phyloP scores from a whole-genome alignment of 1,140 invertebrate species.

The Lasioglossum baleicum region DNA sequence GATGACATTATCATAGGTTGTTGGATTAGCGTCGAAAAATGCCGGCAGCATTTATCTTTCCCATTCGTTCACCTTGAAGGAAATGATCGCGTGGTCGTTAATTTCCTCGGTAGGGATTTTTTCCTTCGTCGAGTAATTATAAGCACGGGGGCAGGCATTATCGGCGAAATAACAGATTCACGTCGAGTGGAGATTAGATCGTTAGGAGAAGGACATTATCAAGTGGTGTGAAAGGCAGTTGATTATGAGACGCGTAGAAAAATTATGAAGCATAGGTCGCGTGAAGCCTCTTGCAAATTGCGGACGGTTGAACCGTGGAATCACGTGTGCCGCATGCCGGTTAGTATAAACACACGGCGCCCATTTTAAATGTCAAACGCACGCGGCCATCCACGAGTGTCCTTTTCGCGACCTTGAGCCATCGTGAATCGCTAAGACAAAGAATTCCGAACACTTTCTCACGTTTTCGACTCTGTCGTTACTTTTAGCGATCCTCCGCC shows the following conservation, averaged over 20 bases:
- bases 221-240: slow-evolving; percentile 27
- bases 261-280: slow-evolving; percentile 25
- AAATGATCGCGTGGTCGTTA: not conserved
- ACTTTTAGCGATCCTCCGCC: no score
- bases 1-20: not conserved
- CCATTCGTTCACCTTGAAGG: not conserved
- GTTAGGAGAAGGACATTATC: not conserved
- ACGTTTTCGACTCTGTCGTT: not conserved
- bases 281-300: slow-evolving; percentile 20
- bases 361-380: slow-evolving; percentile 35
- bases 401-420: slow-evolving; percentile 20
- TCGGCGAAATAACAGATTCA: not conserved
- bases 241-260: slow-evolving; percentile 18
- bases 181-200: not conserved
- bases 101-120: no score
- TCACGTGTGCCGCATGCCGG: slow-evolving; percentile 6
- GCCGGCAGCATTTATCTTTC: not conserved
- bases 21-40: not conserved
- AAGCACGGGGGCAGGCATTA: not conserved
- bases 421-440: no score
- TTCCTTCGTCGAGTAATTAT: not conserved
- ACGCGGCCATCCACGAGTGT: not conserved
- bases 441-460: no score
- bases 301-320: not conserved
- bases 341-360: not conserved